phyloP scores from a whole-genome alignment of 1,140 invertebrate species.

The Batillaria attramentaria region DNA sequence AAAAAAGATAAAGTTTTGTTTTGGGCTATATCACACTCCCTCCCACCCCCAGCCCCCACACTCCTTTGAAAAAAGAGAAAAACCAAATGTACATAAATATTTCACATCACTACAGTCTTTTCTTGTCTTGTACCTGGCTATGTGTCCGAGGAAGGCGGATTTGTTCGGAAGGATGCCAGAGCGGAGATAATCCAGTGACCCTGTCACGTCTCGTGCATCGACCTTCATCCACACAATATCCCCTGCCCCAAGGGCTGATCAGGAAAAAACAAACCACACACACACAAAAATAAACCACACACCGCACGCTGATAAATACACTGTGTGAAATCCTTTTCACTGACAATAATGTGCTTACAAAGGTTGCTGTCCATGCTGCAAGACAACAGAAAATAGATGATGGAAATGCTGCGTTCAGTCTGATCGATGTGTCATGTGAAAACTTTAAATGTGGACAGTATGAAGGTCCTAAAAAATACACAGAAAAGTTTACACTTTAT shows the following conservation, averaged over 20 bases:
- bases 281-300: neutral
- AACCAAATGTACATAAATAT: neutral
- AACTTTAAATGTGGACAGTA: too few species aligned
- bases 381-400: too few species aligned
- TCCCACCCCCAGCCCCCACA: too few species aligned
- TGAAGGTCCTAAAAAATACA: too few species aligned
- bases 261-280: neutral
- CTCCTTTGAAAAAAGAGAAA: neutral
- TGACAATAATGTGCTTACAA: too few species aligned
- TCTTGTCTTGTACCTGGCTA: slow-evolving; percentile 30
- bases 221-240: slow-evolving; percentile 40
- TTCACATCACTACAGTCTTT: neutral
- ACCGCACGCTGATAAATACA: too few species aligned
- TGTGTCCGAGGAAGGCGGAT: slow-evolving; percentile 34
- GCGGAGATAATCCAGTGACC: slow-evolving; percentile 39
- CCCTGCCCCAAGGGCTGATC: slow-evolving; percentile 38
- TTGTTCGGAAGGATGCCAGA: slow-evolving; percentile 38
- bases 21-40: neutral
- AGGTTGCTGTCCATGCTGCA: too few species aligned
- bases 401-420: too few species aligned
- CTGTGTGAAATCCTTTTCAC: too few species aligned
- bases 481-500: too few species aligned
- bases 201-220: slow-evolving; percentile 35
- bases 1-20: neutral
- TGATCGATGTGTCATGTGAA: too few species aligned